A percentile compares a stretch with the other conserved stretches of the same genome.
Evolutionary conservation across 2,797 vertebrate genomes (phyloP).

Genomic region (Lithobates sylvaticus): DNA sequence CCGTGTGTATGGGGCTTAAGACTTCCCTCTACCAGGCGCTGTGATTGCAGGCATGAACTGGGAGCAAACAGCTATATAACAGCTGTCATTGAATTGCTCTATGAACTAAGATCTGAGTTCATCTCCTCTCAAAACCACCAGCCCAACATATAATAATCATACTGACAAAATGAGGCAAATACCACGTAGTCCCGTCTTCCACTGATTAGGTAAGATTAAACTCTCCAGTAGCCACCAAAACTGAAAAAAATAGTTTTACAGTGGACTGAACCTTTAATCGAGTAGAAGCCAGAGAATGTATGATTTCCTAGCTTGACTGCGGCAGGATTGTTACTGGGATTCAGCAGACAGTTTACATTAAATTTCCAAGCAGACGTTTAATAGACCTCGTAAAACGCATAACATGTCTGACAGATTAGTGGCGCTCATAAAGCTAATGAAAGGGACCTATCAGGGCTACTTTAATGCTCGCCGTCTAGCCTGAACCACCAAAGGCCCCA

Average conservation of each 20-base stretch:
- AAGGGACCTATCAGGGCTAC: slow-evolving; percentile 38
- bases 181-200: no score
- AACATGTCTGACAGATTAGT: slow-evolving; percentile 54
- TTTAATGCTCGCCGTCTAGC: slow-evolving; percentile 27
- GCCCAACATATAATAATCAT: no score
- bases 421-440: slow-evolving; percentile 44
- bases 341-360: slow-evolving; percentile 38
- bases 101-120: no score
- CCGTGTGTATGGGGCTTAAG: no score
- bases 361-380: slow-evolving; percentile 47
- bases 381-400: slow-evolving; percentile 48
- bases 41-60: no score
- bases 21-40: no score
- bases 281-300: background rate
- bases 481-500: background rate
- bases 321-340: background rate
- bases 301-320: background rate
- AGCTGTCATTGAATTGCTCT: no score
- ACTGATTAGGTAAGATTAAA: no score
- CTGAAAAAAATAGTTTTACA: background rate
- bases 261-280: background rate
- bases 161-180: no score
- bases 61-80: no score
- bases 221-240: background rate
- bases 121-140: no score